Base-by-base conservation (phyloP, 2,888 invertebrate species). In the Vesta saturnalis region DNA sequence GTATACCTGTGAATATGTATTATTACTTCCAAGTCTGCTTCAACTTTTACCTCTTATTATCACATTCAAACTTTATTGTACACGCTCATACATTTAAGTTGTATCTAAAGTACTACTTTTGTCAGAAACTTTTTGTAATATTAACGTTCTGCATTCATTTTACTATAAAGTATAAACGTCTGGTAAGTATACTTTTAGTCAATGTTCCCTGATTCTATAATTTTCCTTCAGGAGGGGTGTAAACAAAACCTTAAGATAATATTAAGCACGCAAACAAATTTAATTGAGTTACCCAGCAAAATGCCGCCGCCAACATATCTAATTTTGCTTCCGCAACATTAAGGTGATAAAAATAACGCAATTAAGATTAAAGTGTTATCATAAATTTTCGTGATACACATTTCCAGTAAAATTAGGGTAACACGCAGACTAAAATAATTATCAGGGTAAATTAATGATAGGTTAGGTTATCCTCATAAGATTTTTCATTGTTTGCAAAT, bases 331-430 rank as follows among this genome's bases (percentile, higher is more conserved):
- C 30, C 54, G 54, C 30, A 54, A 30, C 23, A 52, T 52, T 52
- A 54, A 60, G 49, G 23, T 52, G 60, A 60, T 60, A 60, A 60
- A 60, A 60, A 60, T 60, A 52, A 23, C 30, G 16, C 35, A 54
- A 60, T 60, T 21, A 23, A 23, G 49, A 21, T 16, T 49, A 21
- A 49, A 35, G 8, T 18, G 46, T 49, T 21, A 60, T 12, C 60
- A 60, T 60, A 60, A 60, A 60, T 60, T 56, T 56, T 30, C 56
- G 8, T 16, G 56, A 56, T 56, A 56, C 56, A 30, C 23, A 56
- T 30, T 56, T 23, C 8, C 35, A 30, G 21, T 56, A 14, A 30
- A 56, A 56, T 56, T 56, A 30, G 6, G 23, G 21, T 12, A 23
- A 23, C 56, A 56, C 56, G 30, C 30, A 22, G 15, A 16, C 10